Base-by-base conservation (phyloP, 2,888 invertebrate species). In the Pandemis cinnamomeana region DNA sequence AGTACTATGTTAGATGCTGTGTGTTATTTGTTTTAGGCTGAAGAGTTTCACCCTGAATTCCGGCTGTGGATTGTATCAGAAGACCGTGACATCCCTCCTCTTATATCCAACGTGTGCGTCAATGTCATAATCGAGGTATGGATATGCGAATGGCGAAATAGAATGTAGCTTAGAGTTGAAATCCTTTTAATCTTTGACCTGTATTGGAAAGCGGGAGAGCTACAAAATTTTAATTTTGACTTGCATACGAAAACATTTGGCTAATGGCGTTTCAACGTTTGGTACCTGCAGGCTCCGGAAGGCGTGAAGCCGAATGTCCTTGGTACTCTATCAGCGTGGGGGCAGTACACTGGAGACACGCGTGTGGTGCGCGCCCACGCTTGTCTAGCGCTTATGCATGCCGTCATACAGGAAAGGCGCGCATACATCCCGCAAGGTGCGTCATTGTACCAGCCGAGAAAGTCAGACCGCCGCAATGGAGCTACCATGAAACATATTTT, bases 41-140 rank as follows among this genome's bases (percentile, higher is more conserved):
- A 85, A 58, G 86, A 89, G 48, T 87, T 85, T 55, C 84, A 82
- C 71, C 86, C 91, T 46, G 91, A 91, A 4, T 91, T 92, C 75
- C 93, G 95, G 42, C 90, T 99, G 53, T 99, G 98, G 98, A 92
- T 99, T 75, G 96, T 98, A 7, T 96, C 98, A 0, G 98, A 99
- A 88, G 96, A 97, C 0, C 97, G 97, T 77, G 95, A 95, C 0
- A 97, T 98, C 82, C 97, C 97, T 11, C 95, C 96, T 5, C 95
- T 96, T 13, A 94, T 98, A 53, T 95, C 97, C 7, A 96, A 97
- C 84, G 96, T 96, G 69, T 97, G 97, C 84, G 94, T 98, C 41
- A 98, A 98, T 77, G 89, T 94, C 20, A 86, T 94, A 64, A 84
- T 94, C 20, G 94, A 94, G 86, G 94, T 94, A 77, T 81, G 77